Conservation (phyloP, 2,888 invertebrate species). For the Macropis europaea region DNA sequence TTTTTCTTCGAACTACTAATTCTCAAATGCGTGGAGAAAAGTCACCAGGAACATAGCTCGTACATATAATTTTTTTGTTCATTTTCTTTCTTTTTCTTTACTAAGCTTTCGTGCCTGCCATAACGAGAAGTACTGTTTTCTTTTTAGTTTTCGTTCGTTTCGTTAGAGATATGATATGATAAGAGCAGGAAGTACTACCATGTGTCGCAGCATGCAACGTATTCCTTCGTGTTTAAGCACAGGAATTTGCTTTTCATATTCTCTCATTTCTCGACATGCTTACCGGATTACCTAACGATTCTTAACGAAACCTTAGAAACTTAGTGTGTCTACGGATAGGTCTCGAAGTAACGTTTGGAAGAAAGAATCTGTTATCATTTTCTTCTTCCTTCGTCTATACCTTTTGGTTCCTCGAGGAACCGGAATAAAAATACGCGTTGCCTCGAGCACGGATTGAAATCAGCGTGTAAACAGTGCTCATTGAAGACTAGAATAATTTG, state of each 20-base stretch:
- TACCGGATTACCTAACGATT: conserved; percentile 34
- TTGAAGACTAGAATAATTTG: conserved; percentile 79
- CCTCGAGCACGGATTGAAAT: conserved; percentile 61
- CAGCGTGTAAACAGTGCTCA: conserved; percentile 71
- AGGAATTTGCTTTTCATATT: conserved; percentile 4
- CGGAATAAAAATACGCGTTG: conserved; percentile 32
- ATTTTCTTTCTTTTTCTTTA: conserved; percentile 22
- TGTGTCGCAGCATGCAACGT: conserved; percentile 66
- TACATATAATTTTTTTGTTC: background rate
- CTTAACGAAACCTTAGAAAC: conserved; percentile 48
- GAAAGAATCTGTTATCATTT: conserved; percentile 20
- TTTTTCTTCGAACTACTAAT: conserved; percentile 52
- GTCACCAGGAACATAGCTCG: conserved; percentile 68
- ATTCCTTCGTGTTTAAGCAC: conserved; percentile 37
- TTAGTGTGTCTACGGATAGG: conserved; percentile 47
- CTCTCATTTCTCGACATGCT: conserved; percentile 7
- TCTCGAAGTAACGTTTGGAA: conserved; percentile 44
- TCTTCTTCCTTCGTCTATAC: background rate
- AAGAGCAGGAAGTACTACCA: conserved; percentile 66
- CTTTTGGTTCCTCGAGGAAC: conserved; percentile 13
- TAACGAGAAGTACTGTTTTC: conserved; percentile 54
- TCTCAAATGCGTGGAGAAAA: conserved; percentile 63
- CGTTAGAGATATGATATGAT: conserved; percentile 66
- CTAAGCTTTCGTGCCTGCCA: conserved; percentile 62
- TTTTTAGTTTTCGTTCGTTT: conserved; percentile 33